Evolutionary conservation across 2,113 vertebrate genomes (phyloP), one percentile per base, ranked within the genome.

Genomic region (Proteles cristata): DNA sequence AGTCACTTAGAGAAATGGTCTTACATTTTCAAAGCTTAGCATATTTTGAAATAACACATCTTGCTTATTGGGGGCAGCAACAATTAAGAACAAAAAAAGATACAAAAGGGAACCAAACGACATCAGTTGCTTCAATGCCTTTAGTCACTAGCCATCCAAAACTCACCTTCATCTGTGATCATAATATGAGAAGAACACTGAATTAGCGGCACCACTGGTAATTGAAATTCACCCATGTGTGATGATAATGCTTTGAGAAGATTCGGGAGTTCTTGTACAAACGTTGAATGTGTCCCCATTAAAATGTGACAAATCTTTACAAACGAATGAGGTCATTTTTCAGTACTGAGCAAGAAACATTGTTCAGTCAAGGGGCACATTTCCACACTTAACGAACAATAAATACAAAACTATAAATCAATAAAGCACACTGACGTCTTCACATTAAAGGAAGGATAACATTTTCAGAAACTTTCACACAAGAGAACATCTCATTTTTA

Each of bases 261-360:
- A 97, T 93, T 93, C 1, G 16, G 71, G 88, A 97, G 95, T 95
- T 95, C 95, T 96, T 97, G 97, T 92, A 96, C 88, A 97, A 96
- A 97, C 39, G 5, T 85, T 96, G 96, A 96, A 74, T 95, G 84
- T 96, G 96, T 97, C 88, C 92, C 96, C 97, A 94, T 96, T 97
- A 96, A 97, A 97, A 97, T 96, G 96, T 98, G 98, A 96, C 95
- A 97, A 98, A 98, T 97, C 85, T 81, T 97, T 92, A 96, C 45
- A 94, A 94, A 95, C 4, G 45, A 96, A 97, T 97, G 95, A 98
- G 73, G 76, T 97, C 88, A 98, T 94, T 96, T 97, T 97, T 97
- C 94, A 97, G 39, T 63, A 92, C 71, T 68, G 81, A 97, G 88
- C 61, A 94, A 97, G 85, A 97, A 89, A 92, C 3, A 1, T 39